These are phyloP conservation scores for Cyclura pinguis DNA, from an alignment of 2,797 vertebrate species.

Conservation along the genomic window DNA sequence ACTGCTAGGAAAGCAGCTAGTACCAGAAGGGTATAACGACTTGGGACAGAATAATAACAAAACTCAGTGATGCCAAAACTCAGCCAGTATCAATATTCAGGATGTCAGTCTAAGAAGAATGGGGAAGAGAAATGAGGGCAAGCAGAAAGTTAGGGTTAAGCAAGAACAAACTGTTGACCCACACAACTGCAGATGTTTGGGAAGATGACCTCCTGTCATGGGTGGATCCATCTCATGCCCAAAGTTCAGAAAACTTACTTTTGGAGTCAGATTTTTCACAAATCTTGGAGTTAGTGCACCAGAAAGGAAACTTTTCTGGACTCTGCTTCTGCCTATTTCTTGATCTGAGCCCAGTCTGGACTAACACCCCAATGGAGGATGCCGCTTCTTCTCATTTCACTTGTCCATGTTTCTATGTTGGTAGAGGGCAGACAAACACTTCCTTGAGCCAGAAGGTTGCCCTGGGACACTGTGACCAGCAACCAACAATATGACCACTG, in stretches of 20 bases:
- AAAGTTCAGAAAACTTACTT: not conserved
- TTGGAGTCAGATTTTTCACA: not conserved
- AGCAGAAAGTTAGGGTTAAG: not conserved
- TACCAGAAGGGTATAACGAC: not conserved
- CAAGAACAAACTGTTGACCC: not conserved
- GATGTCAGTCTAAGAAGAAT: not conserved
- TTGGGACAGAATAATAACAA: too few relatives aligned
- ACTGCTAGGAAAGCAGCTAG: not conserved
- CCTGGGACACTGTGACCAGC: not conserved
- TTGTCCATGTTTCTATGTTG: not conserved
- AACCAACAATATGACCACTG: not conserved
- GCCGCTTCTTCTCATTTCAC: not conserved
- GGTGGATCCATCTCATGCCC: not conserved
- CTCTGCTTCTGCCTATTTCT: too few relatives aligned
- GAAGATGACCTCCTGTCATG: not conserved
- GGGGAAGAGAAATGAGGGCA: not conserved
- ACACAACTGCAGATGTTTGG: not conserved
- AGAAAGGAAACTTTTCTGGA: too few relatives aligned
- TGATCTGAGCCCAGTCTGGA: not conserved
- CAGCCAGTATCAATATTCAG: not conserved
- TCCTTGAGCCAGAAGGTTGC: not conserved
- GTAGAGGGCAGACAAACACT: not conserved
- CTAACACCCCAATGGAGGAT: not conserved
- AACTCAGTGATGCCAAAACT: too few relatives aligned
- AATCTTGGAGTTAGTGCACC: not conserved